Evolutionary conservation across 2,888 invertebrate genomes (phyloP), one percentile per base, ranked within the genome.

Genomic region (Apotomis betuletana): DNA sequence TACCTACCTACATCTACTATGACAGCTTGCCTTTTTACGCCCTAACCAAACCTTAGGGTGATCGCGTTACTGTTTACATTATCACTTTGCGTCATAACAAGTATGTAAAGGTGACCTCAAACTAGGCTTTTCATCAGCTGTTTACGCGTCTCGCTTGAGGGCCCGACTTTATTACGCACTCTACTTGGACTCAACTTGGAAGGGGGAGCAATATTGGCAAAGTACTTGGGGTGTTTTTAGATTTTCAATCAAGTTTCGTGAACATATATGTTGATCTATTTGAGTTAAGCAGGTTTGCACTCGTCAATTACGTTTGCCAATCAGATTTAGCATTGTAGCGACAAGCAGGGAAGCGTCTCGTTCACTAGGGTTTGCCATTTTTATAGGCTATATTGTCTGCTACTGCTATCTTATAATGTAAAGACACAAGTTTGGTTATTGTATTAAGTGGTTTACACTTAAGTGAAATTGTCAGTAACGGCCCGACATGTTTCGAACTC

Each of bases 241-340:
- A 62, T 62, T 15, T 62, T 57, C 62, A 69, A 69, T 62, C 15
- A 57, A 69, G 69, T 57, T 52, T 61, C 61, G 46, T 55, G 36
- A 65, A 44, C 46, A 46, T 55, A 0, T 44, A 12, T 1, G 27
- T 27, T 65, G 55, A 46, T 65, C n/a, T 12, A n/a, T 27, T 46
- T 65, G 15, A 27, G 27, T 27, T 2, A 27, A 27, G 44, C 55
- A 54, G 5, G 41, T 41, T 41, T 41, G 41, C 41, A 41, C 41
- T 41, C 27, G 2, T 27, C 27, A 41, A 41, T 5, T 41, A 41
- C 41, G 5, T 41, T 41, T 41, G 6, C 5, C 41, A 41, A 41
- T 41, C 41, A 6, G 6, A 5, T 41, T 6, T 3, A 6, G 27
- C 27, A 27, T 27, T 27, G 27, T 27, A 27, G 27, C 27, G 27